Evolutionary conservation across 2,113 vertebrate genomes (phyloP), one percentile per base, ranked within the genome.

Genomic region (Spheniscus mendiculus): DNA sequence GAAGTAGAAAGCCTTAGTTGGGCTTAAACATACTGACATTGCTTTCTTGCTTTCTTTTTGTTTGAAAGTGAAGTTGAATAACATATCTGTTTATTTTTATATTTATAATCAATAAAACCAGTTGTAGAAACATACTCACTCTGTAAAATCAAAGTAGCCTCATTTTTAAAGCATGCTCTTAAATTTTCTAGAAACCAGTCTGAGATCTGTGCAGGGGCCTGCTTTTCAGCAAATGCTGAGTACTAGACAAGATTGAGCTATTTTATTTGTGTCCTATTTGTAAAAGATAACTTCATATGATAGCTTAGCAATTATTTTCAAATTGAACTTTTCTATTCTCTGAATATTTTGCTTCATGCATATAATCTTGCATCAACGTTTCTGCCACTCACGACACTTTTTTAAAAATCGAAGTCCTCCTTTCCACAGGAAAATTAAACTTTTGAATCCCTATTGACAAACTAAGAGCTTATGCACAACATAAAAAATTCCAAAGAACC

Each of bases 401-500:
- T 62, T 50, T 32, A 16, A 1, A 26, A 23, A 70, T 67, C 0
- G 0, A 59, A 83, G 14, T 47, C 36, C 14, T 95, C 20, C 58
- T 78, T 77, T 34, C n/a, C 20, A 36, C 25, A 5, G 15, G 47
- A 52, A 96, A 89, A 86, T 25, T 15, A 89, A 67, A 70, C 42
- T 78, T 91, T 42, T 34, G 50, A 83, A 73, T 65, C 73, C 66
- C 52, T 8, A 2, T 19, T 86, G 88, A 56, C 27, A 89, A 87
- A 78, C n/a, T 30, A 47, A 90, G 59, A 71, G 26, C 80, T 97
- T 73, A 83, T 52, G 73, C 38, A 38, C 53, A 92, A 63, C 32
- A 47, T 9, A 80, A 85, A 96, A 78, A 91, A 50, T 56, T 87
- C 66, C 72, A 74, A 83, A 91, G 94, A 92, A 96, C 11, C 71